These are phyloP conservation scores for Centropus unirufus DNA, from an alignment of 2,113 vertebrate genomes.

Conservation along the genomic window DNA sequence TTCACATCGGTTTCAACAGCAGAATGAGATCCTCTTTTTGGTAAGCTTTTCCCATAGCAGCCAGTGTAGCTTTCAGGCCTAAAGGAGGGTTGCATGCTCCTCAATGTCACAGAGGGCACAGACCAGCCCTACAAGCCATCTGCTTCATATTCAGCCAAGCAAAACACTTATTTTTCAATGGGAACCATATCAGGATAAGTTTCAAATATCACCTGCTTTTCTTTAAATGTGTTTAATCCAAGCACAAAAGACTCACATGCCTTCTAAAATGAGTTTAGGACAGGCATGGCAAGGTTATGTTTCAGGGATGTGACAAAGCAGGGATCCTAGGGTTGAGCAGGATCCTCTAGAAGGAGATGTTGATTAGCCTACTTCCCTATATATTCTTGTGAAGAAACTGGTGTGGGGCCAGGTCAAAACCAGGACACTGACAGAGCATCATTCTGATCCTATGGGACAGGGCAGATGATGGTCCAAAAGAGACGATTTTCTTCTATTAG, in stretches of 20 bases:
- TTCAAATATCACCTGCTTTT: background rate
- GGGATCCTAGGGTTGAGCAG: background rate
- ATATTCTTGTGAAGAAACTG: background rate
- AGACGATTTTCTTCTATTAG: constrained; percentile 22
- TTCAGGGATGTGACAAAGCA: background rate
- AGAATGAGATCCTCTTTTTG: background rate
- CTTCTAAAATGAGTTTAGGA: background rate
- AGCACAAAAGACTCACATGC: background rate
- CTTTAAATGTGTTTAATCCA: background rate
- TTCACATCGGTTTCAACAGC: background rate
- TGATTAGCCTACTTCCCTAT: background rate
- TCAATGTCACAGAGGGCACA: background rate
- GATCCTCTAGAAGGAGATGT: background rate
- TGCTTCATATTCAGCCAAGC: background rate
- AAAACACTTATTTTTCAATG: background rate
- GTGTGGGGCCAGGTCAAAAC: background rate
- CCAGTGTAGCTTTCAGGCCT: background rate
- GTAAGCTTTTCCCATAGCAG: background rate
- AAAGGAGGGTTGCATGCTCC: background rate
- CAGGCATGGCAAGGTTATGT: background rate
- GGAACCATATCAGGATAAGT: background rate
- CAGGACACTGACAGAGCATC: constrained; percentile 1
- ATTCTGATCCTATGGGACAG: constrained; percentile 33
- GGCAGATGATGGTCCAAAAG: background rate
- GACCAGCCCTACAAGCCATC: background rate